Evolutionary conservation across 1,140 invertebrate species (phyloP).

Genomic region (Acromyrmex echinatior): DNA sequence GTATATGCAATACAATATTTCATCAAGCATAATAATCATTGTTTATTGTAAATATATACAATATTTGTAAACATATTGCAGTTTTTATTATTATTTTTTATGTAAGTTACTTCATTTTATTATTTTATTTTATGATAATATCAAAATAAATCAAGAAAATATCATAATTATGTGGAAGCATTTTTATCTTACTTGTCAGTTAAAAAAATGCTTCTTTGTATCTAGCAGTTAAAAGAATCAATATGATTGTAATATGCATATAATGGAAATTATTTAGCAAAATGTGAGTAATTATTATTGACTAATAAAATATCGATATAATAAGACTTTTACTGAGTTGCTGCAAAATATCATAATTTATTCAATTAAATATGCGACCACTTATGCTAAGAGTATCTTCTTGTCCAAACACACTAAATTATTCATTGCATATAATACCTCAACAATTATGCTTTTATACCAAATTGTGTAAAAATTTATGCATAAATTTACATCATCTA

Average conservation of each 20-base stretch:
- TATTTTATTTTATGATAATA: neutral
- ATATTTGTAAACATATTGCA: neutral
- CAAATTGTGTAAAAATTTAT: slow-evolving; percentile 40
- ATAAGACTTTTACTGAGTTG: neutral
- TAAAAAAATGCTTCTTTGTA: neutral
- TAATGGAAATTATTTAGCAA: neutral
- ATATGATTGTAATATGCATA: neutral
- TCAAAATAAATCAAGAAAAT: neutral
- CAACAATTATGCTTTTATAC: slow-evolving; percentile 6
- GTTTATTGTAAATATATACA: neutral
- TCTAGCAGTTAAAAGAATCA: neutral
- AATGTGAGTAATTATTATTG: neutral
- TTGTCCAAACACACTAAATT: neutral
- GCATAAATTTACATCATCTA: neutral
- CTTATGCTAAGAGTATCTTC: slow-evolving; percentile 7
- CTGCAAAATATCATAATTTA: neutral
- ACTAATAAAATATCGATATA: neutral
- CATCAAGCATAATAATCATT: neutral
- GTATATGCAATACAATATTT: neutral
- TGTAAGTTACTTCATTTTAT: neutral
- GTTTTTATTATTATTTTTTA: neutral
- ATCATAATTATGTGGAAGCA: neutral
- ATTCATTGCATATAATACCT: slow-evolving; percentile 1
- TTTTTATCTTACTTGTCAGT: neutral
- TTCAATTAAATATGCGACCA: slow-evolving; percentile 10